phyloP scores from a whole-genome alignment of 1,140 invertebrate genomes.

The Hylaeus volcanicus region DNA sequence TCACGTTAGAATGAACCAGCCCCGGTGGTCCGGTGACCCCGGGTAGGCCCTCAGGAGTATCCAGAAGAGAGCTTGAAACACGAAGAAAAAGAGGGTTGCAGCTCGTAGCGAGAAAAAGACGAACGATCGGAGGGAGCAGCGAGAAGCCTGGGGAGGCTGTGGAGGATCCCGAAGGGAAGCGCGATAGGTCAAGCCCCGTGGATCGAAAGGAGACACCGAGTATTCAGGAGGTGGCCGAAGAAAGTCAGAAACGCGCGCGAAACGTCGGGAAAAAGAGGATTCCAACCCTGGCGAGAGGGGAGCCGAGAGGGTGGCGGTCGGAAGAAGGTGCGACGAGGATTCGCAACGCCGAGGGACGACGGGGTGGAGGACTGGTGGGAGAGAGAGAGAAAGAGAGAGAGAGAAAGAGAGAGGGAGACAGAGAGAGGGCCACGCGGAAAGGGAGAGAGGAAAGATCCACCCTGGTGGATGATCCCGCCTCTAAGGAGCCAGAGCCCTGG shows the following conservation, averaged over 20 bases:
- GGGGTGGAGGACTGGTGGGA: background rate
- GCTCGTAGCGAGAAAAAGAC: background rate
- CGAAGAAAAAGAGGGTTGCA: background rate
- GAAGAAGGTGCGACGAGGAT: constrained; percentile 16
- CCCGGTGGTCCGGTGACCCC: too few relatives aligned
- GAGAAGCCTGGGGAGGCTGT: too few relatives aligned
- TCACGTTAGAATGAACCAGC: too few relatives aligned
- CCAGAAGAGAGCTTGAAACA: too few relatives aligned
- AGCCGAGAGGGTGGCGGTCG: background rate
- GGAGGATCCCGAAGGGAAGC: too few relatives aligned
- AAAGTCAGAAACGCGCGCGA: background rate
- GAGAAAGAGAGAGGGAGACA: too few relatives aligned
- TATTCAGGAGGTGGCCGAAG: background rate
- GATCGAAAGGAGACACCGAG: constrained; percentile 2
- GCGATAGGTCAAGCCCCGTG: background rate
- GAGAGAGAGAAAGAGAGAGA: constrained; percentile 20
- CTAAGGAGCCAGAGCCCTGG: constrained; percentile 69
- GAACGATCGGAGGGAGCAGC: too few relatives aligned
- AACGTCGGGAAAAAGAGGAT: constrained; percentile 15
- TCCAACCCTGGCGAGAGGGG: background rate
- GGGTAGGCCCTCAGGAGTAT: too few relatives aligned
- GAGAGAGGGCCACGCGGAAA: constrained; percentile 18
- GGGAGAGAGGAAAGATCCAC: constrained; percentile 63
- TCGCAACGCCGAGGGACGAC: background rate
- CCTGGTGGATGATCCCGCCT: constrained; percentile 79